phyloP scores from a whole-genome alignment of 2,797 vertebrate species.

The Ptychadena robeensis region DNA sequence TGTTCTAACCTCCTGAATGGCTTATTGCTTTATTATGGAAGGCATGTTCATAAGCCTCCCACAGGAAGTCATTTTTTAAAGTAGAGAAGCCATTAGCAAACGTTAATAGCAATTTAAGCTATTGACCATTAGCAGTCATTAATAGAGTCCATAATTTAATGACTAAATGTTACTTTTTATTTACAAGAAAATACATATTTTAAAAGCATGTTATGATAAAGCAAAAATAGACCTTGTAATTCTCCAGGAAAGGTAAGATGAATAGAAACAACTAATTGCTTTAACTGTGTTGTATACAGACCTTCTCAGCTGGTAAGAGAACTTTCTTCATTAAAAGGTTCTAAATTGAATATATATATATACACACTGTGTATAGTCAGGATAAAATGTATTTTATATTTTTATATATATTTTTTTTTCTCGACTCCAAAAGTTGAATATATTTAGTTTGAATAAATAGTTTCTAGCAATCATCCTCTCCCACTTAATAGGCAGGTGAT shows the following conservation, averaged over 20 bases:
- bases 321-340: too few species aligned
- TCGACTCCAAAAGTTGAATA: too few species aligned
- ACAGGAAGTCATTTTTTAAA: slow-evolving; percentile 29
- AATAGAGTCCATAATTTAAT: slow-evolving; percentile 47
- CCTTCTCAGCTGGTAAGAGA: too few species aligned
- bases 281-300: background rate
- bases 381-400: too few species aligned
- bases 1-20: background rate
- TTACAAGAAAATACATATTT: slow-evolving; percentile 17
- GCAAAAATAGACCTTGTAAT: background rate
- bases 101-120: slow-evolving; percentile 48
- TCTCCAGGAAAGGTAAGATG: background rate
- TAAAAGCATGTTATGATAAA: background rate
- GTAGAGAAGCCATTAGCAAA: slow-evolving; percentile 34
- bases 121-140: slow-evolving; percentile 41
- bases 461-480: too few species aligned
- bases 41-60: background rate
- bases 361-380: too few species aligned
- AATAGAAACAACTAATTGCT: background rate
- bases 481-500: too few species aligned
- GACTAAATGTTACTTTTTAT: slow-evolving; percentile 38
- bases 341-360: too few species aligned
- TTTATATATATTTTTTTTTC: too few species aligned
- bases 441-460: too few species aligned
- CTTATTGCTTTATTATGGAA: slow-evolving; percentile 15